Conservation (phyloP, 2,797 vertebrate species). For the Lateolabrax maculatus region DNA sequence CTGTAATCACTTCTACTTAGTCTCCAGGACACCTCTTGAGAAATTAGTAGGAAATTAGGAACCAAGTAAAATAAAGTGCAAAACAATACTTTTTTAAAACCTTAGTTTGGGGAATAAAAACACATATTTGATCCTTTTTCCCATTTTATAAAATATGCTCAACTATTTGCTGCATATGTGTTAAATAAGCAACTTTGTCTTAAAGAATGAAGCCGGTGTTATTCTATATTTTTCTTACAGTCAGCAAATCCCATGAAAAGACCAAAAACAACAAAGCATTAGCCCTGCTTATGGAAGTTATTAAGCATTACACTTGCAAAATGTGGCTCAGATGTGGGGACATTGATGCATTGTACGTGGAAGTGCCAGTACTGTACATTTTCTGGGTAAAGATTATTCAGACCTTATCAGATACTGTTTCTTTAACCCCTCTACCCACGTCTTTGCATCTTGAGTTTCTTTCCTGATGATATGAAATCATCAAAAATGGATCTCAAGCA, state of each 20-base stretch:
- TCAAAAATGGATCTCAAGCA: background rate
- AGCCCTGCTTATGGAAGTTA: too few relatives aligned
- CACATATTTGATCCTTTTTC: background rate
- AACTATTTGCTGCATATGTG: background rate
- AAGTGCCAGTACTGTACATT: too few relatives aligned
- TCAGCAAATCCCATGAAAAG: too few relatives aligned
- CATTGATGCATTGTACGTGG: too few relatives aligned
- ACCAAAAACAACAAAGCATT: too few relatives aligned
- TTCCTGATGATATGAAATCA: background rate
- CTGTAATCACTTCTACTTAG: background rate
- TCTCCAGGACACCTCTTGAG: background rate
- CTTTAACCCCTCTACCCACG: background rate
- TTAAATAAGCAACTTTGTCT: background rate
- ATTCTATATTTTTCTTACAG: too few relatives aligned
- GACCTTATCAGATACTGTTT: background rate
- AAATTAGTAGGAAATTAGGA: background rate
- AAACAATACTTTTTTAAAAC: background rate
- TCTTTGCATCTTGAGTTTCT: background rate
- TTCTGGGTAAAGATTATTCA: background rate
- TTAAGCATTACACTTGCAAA: too few relatives aligned
- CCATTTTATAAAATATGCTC: too few relatives aligned
- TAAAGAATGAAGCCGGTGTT: too few relatives aligned
- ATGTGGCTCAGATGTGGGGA: too few relatives aligned
- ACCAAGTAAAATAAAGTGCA: background rate
- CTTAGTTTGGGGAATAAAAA: background rate